Conservation (phyloP, 2,113 vertebrate genomes). For the Cygnus buccinator region DNA sequence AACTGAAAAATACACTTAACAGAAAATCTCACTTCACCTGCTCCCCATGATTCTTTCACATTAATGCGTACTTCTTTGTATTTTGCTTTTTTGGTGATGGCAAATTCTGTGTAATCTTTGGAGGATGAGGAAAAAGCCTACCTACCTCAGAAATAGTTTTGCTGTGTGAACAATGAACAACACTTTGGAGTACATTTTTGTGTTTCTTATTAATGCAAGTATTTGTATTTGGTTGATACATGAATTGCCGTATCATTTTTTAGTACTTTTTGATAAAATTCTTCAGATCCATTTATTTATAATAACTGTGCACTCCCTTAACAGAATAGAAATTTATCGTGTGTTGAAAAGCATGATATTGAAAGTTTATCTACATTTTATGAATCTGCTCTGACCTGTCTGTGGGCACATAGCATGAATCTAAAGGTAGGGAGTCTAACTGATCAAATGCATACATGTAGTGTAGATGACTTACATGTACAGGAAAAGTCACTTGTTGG, state of each 20-base stretch:
- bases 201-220: neutral
- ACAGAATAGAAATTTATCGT: neutral
- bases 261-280: neutral
- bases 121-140: accelerated
- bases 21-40: neutral
- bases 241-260: neutral
- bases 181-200: neutral
- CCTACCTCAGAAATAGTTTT: neutral
- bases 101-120: neutral
- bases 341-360: neutral
- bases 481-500: neutral
- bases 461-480: neutral
- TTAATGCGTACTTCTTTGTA: neutral
- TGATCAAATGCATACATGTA: neutral
- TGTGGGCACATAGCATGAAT: neutral
- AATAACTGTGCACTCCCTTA: accelerated
- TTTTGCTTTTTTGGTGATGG: neutral
- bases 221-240: neutral
- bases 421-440: neutral
- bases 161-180: neutral
- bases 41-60: neutral
- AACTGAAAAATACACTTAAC: neutral
- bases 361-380: neutral
- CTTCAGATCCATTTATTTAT: neutral
- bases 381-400: neutral